Evolutionary conservation across 2,113 vertebrate genomes (phyloP).

Genomic region (Phrynocephalus versicolor): DNA sequence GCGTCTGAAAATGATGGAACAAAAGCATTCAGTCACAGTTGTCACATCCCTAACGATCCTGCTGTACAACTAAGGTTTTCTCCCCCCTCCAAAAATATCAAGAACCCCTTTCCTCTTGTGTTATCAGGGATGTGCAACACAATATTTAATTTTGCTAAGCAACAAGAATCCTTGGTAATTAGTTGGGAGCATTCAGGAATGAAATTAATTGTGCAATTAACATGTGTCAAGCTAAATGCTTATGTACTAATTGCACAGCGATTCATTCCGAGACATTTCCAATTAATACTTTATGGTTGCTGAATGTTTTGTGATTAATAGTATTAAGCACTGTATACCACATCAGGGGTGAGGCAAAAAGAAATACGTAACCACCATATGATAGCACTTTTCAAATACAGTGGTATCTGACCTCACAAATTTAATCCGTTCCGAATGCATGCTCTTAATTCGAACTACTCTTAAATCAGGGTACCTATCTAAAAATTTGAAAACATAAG

Average conservation of each 20-base stretch:
- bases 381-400: too few relatives aligned
- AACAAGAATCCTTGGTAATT: background rate
- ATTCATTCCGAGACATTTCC: background rate
- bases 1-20: background rate
- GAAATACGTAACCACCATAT: too few relatives aligned
- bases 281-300: background rate
- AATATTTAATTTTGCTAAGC: background rate
- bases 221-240: slow-evolving; percentile 10
- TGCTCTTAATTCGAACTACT: too few relatives aligned
- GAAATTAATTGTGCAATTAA: slow-evolving; percentile 20
- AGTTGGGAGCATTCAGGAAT: background rate
- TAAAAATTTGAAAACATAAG: too few relatives aligned
- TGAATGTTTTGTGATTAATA: slow-evolving; percentile 8
- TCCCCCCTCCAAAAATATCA: background rate
- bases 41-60: background rate
- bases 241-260: slow-evolving; percentile 10
- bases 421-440: too few relatives aligned
- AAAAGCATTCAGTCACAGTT: background rate
- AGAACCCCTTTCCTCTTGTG: background rate
- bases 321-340: background rate
- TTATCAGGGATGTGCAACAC: background rate
- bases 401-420: too few relatives aligned
- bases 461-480: too few relatives aligned
- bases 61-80: background rate
- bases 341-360: background rate